Base-by-base conservation (phyloP, 1,140 invertebrate genomes). In the Apis dorsata region DNA sequence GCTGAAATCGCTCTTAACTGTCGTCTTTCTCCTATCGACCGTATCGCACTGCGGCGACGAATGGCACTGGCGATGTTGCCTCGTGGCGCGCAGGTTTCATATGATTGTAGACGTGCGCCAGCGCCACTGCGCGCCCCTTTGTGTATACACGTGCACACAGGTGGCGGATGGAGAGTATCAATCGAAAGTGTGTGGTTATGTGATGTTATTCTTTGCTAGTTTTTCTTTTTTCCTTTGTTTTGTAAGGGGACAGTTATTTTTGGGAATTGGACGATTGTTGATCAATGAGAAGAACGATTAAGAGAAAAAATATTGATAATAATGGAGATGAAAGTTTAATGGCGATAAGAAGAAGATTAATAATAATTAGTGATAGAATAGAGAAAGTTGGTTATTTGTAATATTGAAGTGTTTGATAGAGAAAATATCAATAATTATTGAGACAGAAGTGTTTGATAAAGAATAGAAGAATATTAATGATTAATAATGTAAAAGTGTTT, bases 11-110 rank as follows among this genome's bases (percentile, higher is more conserved):
- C 86, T 76, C 75, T 63, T 77, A 79, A 75, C 72, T 75, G 62
- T 73, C 70, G 57, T 34, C 84, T 83, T 85, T 73, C 74, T 81
- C 72, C 79, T 91, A 91, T 92, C 91, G 91, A 92, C 90, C 91
- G 91, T 91, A 92, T 92, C 90, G 90, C 90, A 91, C 88, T 92
- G 91, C 91, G 91, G 85, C 91, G 90, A 88, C 86, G 88, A 90
- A 89, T 88, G 85, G 81, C 69, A 89, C 86, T 89, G 86, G 73
- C 86, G 75, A 66, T 24, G 72, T 74, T 79, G 81, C 89, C 88
- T 90, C 86, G 88, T 89, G 88, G 78, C 90, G 91, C 90, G 91
- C 87, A 91, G 88, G 88, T 91, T 91, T 90, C 85, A 88, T 86
- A 84, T 59, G 81, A 51, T 70, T 55, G 63, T 28, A 65, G 63